A percentile compares a stretch with the other conserved stretches of the same genome.
Conservation (phyloP, 2,113 vertebrate genomes). For the Dicerorhinus sumatrensis region DNA sequence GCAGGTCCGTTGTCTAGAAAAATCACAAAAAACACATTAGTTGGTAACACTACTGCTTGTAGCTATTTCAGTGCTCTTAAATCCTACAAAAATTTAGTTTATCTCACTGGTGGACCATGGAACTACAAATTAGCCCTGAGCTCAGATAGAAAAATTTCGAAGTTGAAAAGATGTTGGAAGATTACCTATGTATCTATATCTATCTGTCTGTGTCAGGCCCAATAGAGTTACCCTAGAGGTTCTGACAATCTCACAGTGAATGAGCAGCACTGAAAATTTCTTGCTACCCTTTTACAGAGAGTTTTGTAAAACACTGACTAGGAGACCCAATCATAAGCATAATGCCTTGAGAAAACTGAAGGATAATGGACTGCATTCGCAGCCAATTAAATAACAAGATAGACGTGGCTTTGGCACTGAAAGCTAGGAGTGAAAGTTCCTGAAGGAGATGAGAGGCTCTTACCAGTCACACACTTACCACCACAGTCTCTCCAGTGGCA, state of each 20-base stretch:
- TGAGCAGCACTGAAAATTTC: background rate
- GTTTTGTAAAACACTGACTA: background rate
- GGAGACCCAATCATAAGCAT: background rate
- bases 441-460: rapidly evolving
- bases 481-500: conserved; percentile 92
- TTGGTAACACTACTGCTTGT: background rate
- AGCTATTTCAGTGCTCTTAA: conserved; percentile 3
- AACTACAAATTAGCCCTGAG: background rate
- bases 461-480: conserved; percentile 89
- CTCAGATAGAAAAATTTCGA: background rate
- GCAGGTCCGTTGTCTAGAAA: conserved; percentile 94
- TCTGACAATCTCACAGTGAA: background rate
- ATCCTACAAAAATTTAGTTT: background rate
- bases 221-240: background rate
- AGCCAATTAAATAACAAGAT: background rate
- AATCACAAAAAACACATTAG: background rate
- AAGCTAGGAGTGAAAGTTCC: background rate
- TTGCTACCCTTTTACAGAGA: background rate
- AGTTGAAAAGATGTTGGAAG: background rate
- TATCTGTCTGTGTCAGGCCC: background rate
- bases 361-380: background rate
- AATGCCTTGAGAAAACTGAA: background rate
- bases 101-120: background rate
- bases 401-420: background rate
- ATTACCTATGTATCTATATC: background rate